Base-by-base conservation (phyloP, 2,888 invertebrate species). In the Kuschelorhynchus macadamiae region DNA sequence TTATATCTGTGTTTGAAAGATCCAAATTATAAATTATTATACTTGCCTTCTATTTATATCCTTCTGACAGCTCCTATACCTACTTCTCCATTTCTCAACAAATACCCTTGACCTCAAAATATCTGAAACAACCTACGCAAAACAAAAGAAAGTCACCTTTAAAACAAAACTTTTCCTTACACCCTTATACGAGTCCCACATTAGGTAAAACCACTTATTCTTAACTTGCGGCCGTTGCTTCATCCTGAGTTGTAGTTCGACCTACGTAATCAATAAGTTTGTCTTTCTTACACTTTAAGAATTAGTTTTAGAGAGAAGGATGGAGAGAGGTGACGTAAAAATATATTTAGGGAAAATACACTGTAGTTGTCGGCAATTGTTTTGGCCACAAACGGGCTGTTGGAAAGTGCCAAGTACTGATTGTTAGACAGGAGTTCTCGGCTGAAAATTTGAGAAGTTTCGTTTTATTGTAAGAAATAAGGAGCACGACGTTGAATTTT, bases 351-450 rank as follows among this genome's bases (percentile, higher is more conserved):
- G n/a, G 17, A 30, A 49, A 50, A 47, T 52, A 42, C 18, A 21
- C 57, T 70, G 73, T 73, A 75, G 73, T 73, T 74, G 75, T 76
- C 76, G 77, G 77, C 77, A 76, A 77, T 77, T 77, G 75, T 75
- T 68, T 68, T 76, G 78, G 78, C 78, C 78, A 73, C 78, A 77
- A 78, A 77, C 76, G 78, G 76, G 76, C 76, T 77, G 75, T 75
- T 75, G 73, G 71, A 73, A 76, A 75, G 76, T 76, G 77, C 70
- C 74, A 78, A 78, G 73, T 75, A 69, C 70, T 75, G 77, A 77
- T 77, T 77, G 76, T 77, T 76, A 74, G 68, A 63, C 59, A 63
- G 59, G 59, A 59, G 63, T 68, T 68, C 50, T 57, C 63, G 68
- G 56, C 59, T 59, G 68, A 68, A 68, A 68, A 68, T 68, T 68